Base-by-base conservation (phyloP, 2,113 vertebrate genomes). In the Lepidiolamprologus cunningtoni region DNA sequence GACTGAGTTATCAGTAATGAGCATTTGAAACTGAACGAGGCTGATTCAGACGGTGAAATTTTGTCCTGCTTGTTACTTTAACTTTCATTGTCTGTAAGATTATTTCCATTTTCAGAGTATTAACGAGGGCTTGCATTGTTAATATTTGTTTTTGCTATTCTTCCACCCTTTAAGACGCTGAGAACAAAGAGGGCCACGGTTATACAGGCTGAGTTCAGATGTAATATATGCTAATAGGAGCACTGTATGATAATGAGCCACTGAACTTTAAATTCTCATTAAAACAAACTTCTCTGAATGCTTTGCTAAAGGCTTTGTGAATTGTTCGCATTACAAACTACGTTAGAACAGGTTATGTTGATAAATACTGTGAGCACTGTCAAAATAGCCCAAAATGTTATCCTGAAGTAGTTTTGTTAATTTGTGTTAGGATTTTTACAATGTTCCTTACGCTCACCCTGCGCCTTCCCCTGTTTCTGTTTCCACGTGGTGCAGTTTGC, bases 251-350 rank as follows among this genome's bases (percentile, higher is more conserved):
- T 88, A 90, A 94, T 89, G 61, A 92, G 63, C 54, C 6, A 23
- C 79, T 89, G 91, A 91, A 93, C 86, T 91, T 93, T 91, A 90
- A 93, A 85, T 89, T 92, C 83, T 88, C 61, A 93, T 93, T 89
- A 84, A 85, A 91, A 89, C 88, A 16, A 92, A 94, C 81, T 89
- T 90, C n/a, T 47, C 61, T 78, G 55, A 79, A 84, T 19, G 8
- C 21, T 89, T 87, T 57, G 88, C 91, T 88, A 37, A 83, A 78
- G 83, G 91, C 86, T 83, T 57, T 53, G 16, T 68, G 88, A 84
- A 82, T 84, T 84, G 53, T 89, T 91, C 21, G 1, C 19, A 26
- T 73, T 53, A 8, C 28, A 63, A 9, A 23, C 19, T 3, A 4
- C 7, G 7, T 28, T 80, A 5, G 50, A 90, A 76, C 80, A 84